Evolutionary conservation across 1,140 invertebrate genomes (phyloP).

Genomic region (Camponotus vicinus): DNA sequence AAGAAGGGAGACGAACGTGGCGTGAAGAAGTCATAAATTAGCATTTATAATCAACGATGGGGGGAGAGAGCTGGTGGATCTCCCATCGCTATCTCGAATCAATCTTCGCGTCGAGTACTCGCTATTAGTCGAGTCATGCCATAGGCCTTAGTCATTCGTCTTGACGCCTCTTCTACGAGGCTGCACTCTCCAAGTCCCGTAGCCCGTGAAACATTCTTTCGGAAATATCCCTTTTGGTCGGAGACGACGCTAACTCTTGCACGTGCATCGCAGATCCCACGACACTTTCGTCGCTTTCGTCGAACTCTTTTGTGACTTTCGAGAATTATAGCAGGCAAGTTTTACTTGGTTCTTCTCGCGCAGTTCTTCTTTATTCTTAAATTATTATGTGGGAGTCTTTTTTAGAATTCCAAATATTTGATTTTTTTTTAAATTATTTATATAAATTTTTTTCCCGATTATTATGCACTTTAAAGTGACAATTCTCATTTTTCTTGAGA

Average conservation of each 20-base stretch:
- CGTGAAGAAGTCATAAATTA: slow-evolving; percentile 81
- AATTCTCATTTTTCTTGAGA: neutral
- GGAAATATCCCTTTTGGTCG: slow-evolving; percentile 32
- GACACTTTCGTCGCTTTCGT: slow-evolving; percentile 1
- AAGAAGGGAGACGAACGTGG: slow-evolving; percentile 58
- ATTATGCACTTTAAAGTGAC: neutral
- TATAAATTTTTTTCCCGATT: neutral
- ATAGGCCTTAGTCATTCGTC: slow-evolving; percentile 71
- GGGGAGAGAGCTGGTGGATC: slow-evolving; percentile 55
- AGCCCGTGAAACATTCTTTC: slow-evolving; percentile 45
- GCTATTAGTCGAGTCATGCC: slow-evolving; percentile 74
- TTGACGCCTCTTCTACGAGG: slow-evolving; percentile 62
- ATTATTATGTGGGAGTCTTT: neutral
- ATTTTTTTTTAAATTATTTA: slow-evolving; percentile 22
- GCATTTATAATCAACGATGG: slow-evolving; percentile 77
- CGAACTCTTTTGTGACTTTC: slow-evolving; percentile 25
- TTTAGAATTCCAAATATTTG: neutral
- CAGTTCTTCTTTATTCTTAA: neutral
- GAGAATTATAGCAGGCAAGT: slow-evolving; percentile 20
- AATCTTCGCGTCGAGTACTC: slow-evolving; percentile 75
- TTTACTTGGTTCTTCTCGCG: neutral
- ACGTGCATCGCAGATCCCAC: neutral
- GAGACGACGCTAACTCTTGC: slow-evolving; percentile 17
- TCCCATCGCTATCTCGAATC: slow-evolving; percentile 72
- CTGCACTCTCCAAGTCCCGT: slow-evolving; percentile 36